These are phyloP conservation scores for Melinaea marsaeus DNA, from an alignment of 2,888 invertebrate genomes.

Conservation along the genomic window DNA sequence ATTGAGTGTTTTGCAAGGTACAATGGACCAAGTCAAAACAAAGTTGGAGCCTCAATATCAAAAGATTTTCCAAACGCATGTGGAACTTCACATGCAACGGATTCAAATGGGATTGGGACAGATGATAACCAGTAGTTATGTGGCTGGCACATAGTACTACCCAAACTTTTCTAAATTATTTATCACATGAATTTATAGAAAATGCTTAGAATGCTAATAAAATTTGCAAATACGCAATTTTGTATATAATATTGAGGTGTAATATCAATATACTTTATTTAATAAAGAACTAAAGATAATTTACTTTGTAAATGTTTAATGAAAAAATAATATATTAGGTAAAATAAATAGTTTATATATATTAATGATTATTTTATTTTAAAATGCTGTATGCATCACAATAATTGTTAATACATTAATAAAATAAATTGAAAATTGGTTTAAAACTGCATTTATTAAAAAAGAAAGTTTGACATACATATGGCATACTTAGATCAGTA, in stretches of 20 bases:
- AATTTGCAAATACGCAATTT: conserved; percentile 17
- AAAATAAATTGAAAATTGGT: too few relatives aligned
- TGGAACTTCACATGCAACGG: conserved; percentile 94
- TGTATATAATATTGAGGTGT: conserved; percentile 20
- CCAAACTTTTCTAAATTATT: conserved; percentile 13
- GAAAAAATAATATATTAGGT: conserved; percentile 11
- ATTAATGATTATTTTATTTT: not conserved
- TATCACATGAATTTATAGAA: conserved; percentile 33
- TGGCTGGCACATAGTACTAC: conserved; percentile 44
- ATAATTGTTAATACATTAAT: too few relatives aligned
- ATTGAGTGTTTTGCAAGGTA: conserved; percentile 92
- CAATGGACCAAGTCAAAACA: conserved; percentile 92
- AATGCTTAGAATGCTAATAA: conserved; percentile 21
- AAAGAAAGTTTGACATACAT: too few relatives aligned
- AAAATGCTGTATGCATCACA: not conserved
- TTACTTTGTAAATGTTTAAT: conserved; percentile 10
- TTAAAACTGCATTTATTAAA: too few relatives aligned
- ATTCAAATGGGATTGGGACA: conserved; percentile 86
- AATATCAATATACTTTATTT: conserved; percentile 13
- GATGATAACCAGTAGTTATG: conserved; percentile 53
- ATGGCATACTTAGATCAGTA: too few relatives aligned
- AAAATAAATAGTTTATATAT: not conserved
- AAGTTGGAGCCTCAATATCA: conserved; percentile 86
- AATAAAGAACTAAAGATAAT: conserved; percentile 9
- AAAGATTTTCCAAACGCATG: conserved; percentile 88